phyloP scores from a whole-genome alignment of 2,113 vertebrate species.

The Seriola rivoliana region DNA sequence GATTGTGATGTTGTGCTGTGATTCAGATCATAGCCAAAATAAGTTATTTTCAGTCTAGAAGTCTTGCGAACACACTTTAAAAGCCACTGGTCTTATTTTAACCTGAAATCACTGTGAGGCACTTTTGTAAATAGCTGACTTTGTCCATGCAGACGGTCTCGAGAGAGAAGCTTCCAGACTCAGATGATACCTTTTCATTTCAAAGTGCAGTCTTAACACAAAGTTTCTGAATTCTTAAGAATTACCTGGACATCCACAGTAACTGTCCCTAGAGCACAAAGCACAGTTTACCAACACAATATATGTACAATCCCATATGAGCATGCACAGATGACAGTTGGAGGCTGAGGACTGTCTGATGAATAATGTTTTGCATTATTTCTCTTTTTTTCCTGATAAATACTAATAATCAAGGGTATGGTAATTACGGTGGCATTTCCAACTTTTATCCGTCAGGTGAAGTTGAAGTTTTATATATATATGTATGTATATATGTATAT shows the following conservation, averaged over 20 bases:
- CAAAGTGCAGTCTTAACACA: background rate
- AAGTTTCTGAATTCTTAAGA: background rate
- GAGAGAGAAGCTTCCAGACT: slow-evolving; percentile 82
- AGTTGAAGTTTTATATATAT: background rate
- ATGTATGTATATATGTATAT: background rate
- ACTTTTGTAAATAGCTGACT: background rate
- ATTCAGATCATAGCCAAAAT: background rate
- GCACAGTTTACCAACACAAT: background rate
- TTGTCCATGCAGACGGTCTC: slow-evolving; percentile 78
- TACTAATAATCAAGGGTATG: background rate
- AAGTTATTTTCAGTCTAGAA: background rate
- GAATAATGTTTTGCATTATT: background rate
- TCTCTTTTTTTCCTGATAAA: background rate
- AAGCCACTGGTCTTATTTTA: background rate
- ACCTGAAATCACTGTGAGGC: background rate
- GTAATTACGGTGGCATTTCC: slow-evolving; percentile 1
- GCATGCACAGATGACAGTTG: background rate
- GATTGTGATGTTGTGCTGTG: background rate
- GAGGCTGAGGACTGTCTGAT: background rate
- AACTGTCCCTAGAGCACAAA: background rate
- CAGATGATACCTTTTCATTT: slow-evolving; percentile 40
- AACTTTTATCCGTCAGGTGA: slow-evolving; percentile 4
- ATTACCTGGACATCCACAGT: background rate
- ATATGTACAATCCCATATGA: background rate
- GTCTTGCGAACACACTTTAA: background rate